Evolutionary conservation across 2,888 invertebrate genomes (phyloP).

Genomic region (Lissonota sp.): DNA sequence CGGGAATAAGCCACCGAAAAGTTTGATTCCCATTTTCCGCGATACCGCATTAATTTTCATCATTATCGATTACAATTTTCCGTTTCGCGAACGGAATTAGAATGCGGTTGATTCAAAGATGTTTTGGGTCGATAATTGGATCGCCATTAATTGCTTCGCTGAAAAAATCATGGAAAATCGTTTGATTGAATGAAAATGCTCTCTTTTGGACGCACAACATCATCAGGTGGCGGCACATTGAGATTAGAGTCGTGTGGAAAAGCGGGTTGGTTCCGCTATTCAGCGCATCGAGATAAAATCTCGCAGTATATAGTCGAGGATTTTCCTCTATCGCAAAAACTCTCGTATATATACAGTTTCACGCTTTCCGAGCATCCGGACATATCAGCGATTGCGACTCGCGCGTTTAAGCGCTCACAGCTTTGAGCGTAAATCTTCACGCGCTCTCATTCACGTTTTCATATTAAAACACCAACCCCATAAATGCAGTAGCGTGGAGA

Average conservation of each 20-base stretch:
- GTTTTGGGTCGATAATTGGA: no score
- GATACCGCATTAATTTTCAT: constrained; percentile 20
- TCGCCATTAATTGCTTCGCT: no score
- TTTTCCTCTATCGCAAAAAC: constrained; percentile 32
- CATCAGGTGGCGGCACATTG: neutral
- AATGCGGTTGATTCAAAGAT: no score
- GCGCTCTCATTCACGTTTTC: constrained; percentile 64
- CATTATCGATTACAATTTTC: constrained; percentile 27
- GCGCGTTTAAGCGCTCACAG: constrained; percentile 68
- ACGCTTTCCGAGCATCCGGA: constrained; percentile 63
- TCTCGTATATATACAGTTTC: constrained; percentile 67
- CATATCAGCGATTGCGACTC: constrained; percentile 5
- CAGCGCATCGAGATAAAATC: constrained; percentile 43
- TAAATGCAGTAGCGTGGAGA: constrained; percentile 11
- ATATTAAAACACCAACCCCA: constrained; percentile 74
- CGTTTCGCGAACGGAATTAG: constrained; percentile 19
- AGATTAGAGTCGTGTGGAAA: constrained; percentile 12
- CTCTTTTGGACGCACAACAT: neutral
- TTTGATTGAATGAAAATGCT: constrained; percentile 38
- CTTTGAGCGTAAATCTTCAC: constrained; percentile 73
- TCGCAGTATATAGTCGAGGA: neutral
- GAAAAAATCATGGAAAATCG: constrained; percentile 37
- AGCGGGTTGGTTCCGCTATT: constrained; percentile 22
- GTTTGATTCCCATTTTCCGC: neutral
- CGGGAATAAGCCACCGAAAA: no score